Base-by-base conservation (phyloP, 2,113 vertebrate genomes). In the Euleptes europaea region DNA sequence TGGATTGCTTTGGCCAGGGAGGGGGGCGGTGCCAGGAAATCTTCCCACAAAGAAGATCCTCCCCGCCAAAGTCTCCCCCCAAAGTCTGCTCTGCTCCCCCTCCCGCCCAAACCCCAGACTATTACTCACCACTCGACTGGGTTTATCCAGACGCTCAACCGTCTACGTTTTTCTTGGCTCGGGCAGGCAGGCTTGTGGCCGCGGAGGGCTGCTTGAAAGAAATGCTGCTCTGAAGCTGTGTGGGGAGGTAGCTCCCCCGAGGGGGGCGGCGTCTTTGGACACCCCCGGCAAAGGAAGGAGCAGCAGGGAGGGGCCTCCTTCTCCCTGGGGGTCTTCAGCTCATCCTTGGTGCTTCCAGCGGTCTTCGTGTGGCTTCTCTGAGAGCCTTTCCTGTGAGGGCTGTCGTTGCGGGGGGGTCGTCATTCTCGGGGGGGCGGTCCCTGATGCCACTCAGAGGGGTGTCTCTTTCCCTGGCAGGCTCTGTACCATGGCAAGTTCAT, bases 401-500 rank as follows among this genome's bases (percentile, higher is more conserved):
- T 3, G 57, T n/a, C n/a, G n/a, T n/a, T n/a, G n/a, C n/a, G n/a
- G n/a, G n/a, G n/a, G n/a, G n/a, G n/a, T n/a, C n/a, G n/a, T n/a
- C n/a, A n/a, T n/a, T n/a, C n/a, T n/a, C 2, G 51, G 14, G 51
- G 51, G 51, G 51, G 51, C 11, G 51, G 57, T 5, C 57, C 57
- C 13, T 47, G 17, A 6, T 1, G 19, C 28, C 1, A 17, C 13
- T 60, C 26, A 83, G n/a, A 3, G 0, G 5, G 28, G 0, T 0
- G 49, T 65, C 2, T 63, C 70, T 92, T 75, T 72, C 75, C 26
- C 5, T 19, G 1, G 0, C 93, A 99, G 98, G 98, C 98, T 1
- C 83, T 99, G 85, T 99, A 99, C 84, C 99, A 99, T 0, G 99
- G 99, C 0, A 99, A 99, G 96, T 99, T 99, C 94, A 99, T 99